Percentiles rank a stretch among this genome's conserved stretches.
phyloP scores from a whole-genome alignment of 2,888 invertebrate genomes.

The Metellina segmentata region DNA sequence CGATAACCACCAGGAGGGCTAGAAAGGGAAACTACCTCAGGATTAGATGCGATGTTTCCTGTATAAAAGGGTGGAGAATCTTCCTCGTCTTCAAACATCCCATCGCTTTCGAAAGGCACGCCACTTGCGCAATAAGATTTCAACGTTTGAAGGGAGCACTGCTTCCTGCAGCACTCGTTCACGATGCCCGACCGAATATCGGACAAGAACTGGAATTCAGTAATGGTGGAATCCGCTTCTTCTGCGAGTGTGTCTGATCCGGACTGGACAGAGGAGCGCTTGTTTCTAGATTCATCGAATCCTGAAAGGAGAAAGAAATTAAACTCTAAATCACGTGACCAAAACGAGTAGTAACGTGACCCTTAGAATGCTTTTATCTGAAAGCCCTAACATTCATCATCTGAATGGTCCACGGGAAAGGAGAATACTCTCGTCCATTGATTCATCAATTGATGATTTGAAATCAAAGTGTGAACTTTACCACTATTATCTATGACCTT shows the following conservation, averaged over 20 bases:
- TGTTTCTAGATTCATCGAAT: neutral
- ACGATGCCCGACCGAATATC: conserved; percentile 14
- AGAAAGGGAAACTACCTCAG: too few relatives aligned
- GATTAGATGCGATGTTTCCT: too few relatives aligned
- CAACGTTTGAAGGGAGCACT: conserved; percentile 15
- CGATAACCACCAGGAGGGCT: too few relatives aligned
- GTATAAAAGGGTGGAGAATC: too few relatives aligned
- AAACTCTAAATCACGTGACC: neutral
- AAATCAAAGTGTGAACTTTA: too few relatives aligned
- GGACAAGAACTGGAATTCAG: neutral
- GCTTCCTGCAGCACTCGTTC: conserved; percentile 40
- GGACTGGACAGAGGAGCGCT: too few relatives aligned
- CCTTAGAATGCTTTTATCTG: neutral
- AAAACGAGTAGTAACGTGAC: neutral
- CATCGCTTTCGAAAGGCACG: neutral
- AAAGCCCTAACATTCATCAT: neutral
- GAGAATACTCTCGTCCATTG: too few relatives aligned
- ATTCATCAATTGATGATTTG: too few relatives aligned
- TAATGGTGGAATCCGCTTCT: neutral
- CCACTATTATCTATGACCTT: too few relatives aligned
- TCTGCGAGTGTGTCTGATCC: neutral
- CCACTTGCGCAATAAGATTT: conserved; percentile 36
- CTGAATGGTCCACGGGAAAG: too few relatives aligned
- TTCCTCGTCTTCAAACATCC: too few relatives aligned
- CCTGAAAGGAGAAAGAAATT: neutral